Conservation (phyloP, 2,113 vertebrate species). For the Pantherophis guttatus region DNA sequence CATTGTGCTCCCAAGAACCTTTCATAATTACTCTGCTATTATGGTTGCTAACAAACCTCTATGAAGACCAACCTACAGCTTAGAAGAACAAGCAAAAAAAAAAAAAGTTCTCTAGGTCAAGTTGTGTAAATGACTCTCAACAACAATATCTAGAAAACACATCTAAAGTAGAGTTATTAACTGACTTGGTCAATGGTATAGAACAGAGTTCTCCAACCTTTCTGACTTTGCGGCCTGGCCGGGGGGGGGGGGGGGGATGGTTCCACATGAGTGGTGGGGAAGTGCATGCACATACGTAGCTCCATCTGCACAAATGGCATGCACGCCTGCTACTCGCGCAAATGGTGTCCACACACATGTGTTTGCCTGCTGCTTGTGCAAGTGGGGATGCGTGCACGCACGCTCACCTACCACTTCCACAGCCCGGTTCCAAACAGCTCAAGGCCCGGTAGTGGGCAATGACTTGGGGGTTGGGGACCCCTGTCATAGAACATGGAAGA, state of each 20-base stretch:
- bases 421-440: background rate
- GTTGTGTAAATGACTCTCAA: background rate
- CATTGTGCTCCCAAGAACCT: background rate
- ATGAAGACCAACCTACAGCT: background rate
- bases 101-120: background rate
- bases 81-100: background rate
- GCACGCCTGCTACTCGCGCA: rapidly evolving
- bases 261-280: background rate
- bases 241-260: background rate
- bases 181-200: background rate
- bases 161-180: background rate
- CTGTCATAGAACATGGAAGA: background rate
- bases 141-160: background rate
- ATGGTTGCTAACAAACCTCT: background rate
- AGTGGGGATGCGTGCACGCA: background rate
- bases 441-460: background rate
- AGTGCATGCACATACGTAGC: background rate
- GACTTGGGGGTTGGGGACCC: background rate
- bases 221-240: background rate
- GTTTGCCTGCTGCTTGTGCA: rapidly evolving
- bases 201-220: background rate
- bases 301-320: background rate
- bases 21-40: background rate
- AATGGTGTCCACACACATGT: background rate
- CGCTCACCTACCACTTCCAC: background rate